phyloP scores from a whole-genome alignment of 2,113 vertebrate genomes.

The Periophthalmodon schlosseri region DNA sequence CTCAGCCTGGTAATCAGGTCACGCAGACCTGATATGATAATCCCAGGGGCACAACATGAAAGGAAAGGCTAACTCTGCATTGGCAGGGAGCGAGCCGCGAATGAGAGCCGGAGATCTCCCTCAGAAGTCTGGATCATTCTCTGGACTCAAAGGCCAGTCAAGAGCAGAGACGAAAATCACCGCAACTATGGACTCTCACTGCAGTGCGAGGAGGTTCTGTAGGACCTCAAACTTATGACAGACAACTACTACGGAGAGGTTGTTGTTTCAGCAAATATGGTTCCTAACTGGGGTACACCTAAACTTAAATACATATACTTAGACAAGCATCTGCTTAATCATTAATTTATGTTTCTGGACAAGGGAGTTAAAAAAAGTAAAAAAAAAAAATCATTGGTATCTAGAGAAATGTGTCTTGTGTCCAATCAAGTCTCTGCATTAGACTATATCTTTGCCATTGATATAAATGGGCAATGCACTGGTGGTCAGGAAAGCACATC shows the following conservation, averaged over 20 bases:
- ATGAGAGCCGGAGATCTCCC: slow-evolving; percentile 65
- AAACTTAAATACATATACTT: neutral
- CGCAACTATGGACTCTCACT: slow-evolving; percentile 55
- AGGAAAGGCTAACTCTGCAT: slow-evolving; percentile 74
- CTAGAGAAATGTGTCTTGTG: too few species aligned
- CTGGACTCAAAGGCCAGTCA: slow-evolving; percentile 50
- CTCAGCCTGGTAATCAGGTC: slow-evolving; percentile 70
- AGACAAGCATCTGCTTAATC: too few species aligned
- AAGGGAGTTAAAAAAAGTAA: too few species aligned
- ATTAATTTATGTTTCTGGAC: too few species aligned
- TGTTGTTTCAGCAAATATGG: neutral
- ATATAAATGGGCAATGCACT: neutral
- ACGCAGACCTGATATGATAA: slow-evolving; percentile 74
- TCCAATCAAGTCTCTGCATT: too few species aligned
- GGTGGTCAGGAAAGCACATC: neutral
- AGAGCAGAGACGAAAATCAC: slow-evolving; percentile 30
- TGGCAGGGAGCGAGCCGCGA: slow-evolving; percentile 54
- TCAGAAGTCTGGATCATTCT: slow-evolving; percentile 72
- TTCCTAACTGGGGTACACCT: neutral
- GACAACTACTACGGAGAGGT: slow-evolving; percentile 28
- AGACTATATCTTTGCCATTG: neutral
- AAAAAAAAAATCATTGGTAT: too few species aligned
- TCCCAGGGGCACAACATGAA: slow-evolving; percentile 70
- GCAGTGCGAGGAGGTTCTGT: slow-evolving; percentile 19
- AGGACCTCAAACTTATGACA: slow-evolving; percentile 37